A percentile compares a stretch with the other conserved stretches of the same genome.
Evolutionary conservation across 2,113 vertebrate species (phyloP).

Genomic region (Pangasianodon hypophthalmus): DNA sequence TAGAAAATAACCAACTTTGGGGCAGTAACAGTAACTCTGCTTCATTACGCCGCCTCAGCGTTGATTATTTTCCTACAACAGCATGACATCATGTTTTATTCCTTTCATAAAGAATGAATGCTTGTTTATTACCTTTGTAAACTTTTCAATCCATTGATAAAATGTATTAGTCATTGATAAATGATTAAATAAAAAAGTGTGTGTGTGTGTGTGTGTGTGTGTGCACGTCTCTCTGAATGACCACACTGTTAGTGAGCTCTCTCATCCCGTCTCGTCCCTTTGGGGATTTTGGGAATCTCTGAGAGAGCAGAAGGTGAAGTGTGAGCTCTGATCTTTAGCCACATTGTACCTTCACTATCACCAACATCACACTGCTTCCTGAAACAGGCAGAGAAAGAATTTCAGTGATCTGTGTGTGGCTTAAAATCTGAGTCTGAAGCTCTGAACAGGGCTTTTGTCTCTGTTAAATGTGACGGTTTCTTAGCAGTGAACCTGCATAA

Average conservation of each 20-base stretch:
- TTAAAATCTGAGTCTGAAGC: conserved; percentile 14
- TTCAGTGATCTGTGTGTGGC: conserved; percentile 30
- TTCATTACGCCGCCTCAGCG: neutral
- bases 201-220: neutral
- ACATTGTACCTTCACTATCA: conserved; percentile 42
- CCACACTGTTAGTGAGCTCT: conserved; percentile 9
- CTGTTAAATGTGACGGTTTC: neutral
- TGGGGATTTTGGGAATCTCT: neutral
- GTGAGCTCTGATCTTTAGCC: conserved; percentile 45
- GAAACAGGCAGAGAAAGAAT: conserved; percentile 5
- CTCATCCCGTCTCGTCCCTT: neutral
- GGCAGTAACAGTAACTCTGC: neutral
- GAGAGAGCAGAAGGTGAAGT: conserved; percentile 25
- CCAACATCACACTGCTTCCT: conserved; percentile 42
- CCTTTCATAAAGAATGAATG: neutral
- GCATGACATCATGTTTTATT: neutral
- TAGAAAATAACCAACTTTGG: neutral
- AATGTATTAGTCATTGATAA: neutral
- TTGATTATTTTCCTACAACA: neutral
- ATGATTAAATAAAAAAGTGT: neutral
- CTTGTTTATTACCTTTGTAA: neutral
- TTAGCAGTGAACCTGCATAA: neutral
- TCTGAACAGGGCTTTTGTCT: neutral
- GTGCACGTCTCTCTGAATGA: neutral
- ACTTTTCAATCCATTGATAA: neutral